phyloP scores from a whole-genome alignment of 2,113 vertebrate species.

The Anthoscopus minutus region DNA sequence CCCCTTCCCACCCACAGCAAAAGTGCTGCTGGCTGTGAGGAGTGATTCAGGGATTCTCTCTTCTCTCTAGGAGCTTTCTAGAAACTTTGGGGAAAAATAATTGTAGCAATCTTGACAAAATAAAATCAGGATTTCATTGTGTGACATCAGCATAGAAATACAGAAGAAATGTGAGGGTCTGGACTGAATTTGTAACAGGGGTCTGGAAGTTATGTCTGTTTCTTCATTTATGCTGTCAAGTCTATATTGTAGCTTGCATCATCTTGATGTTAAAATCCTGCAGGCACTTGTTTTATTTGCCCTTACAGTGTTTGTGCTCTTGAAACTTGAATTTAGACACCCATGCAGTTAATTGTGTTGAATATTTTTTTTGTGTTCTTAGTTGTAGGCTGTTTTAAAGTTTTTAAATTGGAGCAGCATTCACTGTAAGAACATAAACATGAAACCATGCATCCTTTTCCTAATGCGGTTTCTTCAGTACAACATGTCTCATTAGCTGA shows the following conservation, averaged over 20 bases:
- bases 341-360: background rate
- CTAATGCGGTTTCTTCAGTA: background rate
- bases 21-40: background rate
- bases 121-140: background rate
- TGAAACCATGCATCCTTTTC: background rate
- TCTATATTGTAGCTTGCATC: background rate
- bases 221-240: background rate
- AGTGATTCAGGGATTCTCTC: accelerated
- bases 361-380: background rate
- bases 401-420: background rate
- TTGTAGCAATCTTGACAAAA: background rate
- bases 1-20: accelerated
- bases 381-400: background rate
- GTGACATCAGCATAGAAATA: background rate
- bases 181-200: background rate
- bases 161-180: accelerated
- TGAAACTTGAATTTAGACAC: background rate
- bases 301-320: background rate
- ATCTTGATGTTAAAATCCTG: background rate
- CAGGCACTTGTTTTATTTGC: background rate
- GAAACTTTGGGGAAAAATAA: background rate
- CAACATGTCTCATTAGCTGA: background rate
- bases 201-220: background rate
- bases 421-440: background rate
- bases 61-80: accelerated